Evolutionary conservation across 2,797 vertebrate genomes (phyloP).

Genomic region (Intellagama lesueurii): DNA sequence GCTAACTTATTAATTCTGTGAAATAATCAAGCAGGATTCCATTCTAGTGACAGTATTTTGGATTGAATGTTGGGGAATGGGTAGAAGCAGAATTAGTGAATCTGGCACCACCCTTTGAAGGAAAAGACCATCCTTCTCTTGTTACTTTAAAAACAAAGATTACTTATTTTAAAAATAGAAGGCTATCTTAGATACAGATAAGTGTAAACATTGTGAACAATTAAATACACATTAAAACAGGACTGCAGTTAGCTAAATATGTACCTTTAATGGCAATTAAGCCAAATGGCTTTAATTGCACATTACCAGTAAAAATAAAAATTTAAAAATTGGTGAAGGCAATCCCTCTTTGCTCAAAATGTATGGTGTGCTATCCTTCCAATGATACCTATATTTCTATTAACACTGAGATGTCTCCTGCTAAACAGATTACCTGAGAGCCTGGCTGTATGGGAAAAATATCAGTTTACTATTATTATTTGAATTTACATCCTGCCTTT

Average conservation of each 20-base stretch:
- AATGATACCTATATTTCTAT: neutral
- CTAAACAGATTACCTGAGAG: neutral
- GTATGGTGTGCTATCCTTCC: neutral
- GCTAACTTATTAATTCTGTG: neutral
- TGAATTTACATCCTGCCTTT: no score
- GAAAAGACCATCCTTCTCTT: neutral
- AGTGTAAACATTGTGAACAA: neutral
- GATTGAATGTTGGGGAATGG: neutral
- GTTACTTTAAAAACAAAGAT: neutral
- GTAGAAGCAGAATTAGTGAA: accelerated
- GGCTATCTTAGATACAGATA: neutral
- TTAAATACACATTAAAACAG: neutral
- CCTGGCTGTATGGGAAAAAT: neutral
- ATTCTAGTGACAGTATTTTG: slow-evolving; percentile 18
- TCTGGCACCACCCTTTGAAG: neutral
- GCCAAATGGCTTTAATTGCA: neutral
- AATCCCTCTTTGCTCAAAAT: neutral
- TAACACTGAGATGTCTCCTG: neutral
- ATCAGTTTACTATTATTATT: no score
- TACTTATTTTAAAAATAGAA: neutral
- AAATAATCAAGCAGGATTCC: neutral
- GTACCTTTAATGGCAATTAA: neutral
- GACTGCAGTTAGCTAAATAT: neutral
- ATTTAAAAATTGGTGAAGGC: neutral
- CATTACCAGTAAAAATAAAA: neutral